Conservation (phyloP, 2,888 invertebrate genomes). For the Pyrgus malvae region DNA sequence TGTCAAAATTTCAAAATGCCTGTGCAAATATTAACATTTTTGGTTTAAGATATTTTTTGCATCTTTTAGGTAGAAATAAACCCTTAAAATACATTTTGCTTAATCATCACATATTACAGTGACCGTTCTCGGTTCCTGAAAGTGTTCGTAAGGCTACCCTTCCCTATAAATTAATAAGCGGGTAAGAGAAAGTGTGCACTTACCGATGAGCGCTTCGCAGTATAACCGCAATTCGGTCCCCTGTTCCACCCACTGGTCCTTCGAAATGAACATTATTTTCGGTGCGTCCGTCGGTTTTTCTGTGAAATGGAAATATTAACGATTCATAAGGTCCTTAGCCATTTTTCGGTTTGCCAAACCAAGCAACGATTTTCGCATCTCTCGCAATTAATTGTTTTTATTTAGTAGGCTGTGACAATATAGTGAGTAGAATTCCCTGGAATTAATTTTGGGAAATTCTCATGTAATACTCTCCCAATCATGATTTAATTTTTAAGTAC, state of each 20-base stretch:
- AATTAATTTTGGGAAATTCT: no score
- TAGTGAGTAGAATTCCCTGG: no score
- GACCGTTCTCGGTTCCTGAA: neutral
- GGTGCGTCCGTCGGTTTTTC: slow-evolving; percentile 84
- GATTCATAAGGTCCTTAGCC: neutral
- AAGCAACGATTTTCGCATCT: no score
- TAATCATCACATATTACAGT: neutral
- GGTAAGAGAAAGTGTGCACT: slow-evolving; percentile 43
- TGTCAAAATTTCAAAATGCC: no score
- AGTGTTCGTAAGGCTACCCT: neutral
- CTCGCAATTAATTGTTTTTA: no score
- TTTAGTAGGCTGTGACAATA: no score
- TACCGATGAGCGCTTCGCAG: slow-evolving; percentile 90
- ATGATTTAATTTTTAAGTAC: no score
- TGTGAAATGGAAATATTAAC: slow-evolving; percentile 54
- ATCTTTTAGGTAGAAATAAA: no score
- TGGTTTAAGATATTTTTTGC: no score
- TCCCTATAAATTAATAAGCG: slow-evolving; percentile 18
- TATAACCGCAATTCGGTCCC: slow-evolving; percentile 85
- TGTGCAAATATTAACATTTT: no score
- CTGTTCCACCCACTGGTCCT: slow-evolving; percentile 83
- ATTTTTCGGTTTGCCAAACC: neutral
- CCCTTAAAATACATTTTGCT: neutral
- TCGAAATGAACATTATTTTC: slow-evolving; percentile 85
- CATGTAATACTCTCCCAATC: no score